phyloP scores from a whole-genome alignment of 1,140 invertebrate genomes.

The Teleopsis dalmanni region DNA sequence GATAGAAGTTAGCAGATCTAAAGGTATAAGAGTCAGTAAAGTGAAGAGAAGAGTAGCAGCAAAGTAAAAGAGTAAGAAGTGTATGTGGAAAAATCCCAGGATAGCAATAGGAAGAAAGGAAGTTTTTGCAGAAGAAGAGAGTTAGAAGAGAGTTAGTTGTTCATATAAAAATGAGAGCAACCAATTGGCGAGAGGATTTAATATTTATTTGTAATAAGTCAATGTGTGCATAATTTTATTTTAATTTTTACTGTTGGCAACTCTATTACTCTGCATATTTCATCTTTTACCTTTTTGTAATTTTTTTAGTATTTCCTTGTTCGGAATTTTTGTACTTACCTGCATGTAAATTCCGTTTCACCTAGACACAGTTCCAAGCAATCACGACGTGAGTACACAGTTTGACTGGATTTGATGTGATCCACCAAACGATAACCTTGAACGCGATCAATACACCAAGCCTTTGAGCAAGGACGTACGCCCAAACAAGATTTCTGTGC shows the following conservation, averaged over 20 bases:
- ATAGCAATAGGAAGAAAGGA: no score
- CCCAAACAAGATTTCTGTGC: constrained; percentile 86
- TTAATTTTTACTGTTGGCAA: neutral
- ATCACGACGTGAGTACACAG: constrained; percentile 67
- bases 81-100: no score
- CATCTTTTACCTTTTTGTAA: neutral
- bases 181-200: no score
- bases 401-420: constrained; percentile 61
- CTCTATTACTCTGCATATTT: neutral
- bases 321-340: constrained; percentile 52
- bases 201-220: no score
- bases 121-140: no score
- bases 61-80: neutral
- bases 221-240: no score
- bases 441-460: constrained; percentile 91
- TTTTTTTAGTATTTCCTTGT: neutral
- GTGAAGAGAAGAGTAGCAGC: neutral
- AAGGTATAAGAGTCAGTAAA: no score
- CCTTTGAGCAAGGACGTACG: constrained; percentile 74
- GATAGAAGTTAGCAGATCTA: constrained; percentile 87
- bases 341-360: constrained; percentile 81
- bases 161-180: no score
- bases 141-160: no score
- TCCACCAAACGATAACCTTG: constrained; percentile 71
- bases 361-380: constrained; percentile 82